Evolutionary conservation across 1,140 invertebrate genomes (phyloP), one percentile per base, ranked within the genome.

Genomic region (Platyscapa corneri): DNA sequence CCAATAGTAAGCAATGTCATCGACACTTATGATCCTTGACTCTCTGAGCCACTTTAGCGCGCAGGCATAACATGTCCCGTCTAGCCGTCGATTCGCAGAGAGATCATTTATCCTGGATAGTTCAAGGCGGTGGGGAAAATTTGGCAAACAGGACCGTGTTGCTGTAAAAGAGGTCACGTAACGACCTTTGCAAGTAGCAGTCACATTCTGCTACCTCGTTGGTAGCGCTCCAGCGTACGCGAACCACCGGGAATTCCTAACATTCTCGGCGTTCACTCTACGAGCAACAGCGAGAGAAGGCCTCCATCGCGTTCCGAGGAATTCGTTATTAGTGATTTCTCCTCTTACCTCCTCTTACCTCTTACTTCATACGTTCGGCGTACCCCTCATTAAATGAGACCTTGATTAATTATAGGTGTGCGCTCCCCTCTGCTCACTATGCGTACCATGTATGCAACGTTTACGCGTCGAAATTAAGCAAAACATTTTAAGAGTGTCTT

Each of bases 241-340:
- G 39, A 75, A 6, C 46, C 37, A 56, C 0, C 7, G 20, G 30
- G 42, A 67, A 84, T 84, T 78, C 83, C 83, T 46, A 1, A 75
- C 10, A 56, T 84, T 78, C 46, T 27, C 23, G 18, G n/a, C 20
- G 27, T 56, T 27, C n/a, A 8, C 34, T 32, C n/a, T 30, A 27
- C 5, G 67, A 32, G 37, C 34, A 72, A 72, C 12, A 72, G 67
- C 32, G 65, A 34, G 12, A 34, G 32, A 2, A 16, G 0, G 14
- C 65, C 7, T 30, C 6, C 20, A 10, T 14, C 75, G 20, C 37
- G 12, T 74, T 46, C 23, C 56, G 53, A 81, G 84, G 78, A 85
- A 85, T 85, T 85, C 72, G 84, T 81, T 85, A 85, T 85, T 75
- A 85, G 78, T 77, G 77, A 75, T 85, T 81, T 85, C 56, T 42